Percentiles rank a stretch among this genome's conserved stretches.
These are phyloP conservation scores for Odontesthes bonariensis DNA, from an alignment of 2,113 vertebrate genomes.

Conservation along the genomic window DNA sequence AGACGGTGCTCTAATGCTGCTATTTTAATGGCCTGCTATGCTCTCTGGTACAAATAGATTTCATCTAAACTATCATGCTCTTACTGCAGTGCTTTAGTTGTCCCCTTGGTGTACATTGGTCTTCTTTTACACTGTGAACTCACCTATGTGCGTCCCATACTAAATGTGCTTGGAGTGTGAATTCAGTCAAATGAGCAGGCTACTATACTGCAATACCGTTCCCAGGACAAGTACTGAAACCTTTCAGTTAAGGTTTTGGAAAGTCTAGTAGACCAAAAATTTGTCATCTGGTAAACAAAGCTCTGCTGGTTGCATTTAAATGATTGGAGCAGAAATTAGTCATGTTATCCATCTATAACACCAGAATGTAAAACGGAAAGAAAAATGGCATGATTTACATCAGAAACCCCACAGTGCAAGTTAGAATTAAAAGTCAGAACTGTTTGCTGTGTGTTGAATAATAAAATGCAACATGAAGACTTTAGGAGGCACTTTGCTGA, in stretches of 20 bases:
- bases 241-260: slow-evolving; percentile 19
- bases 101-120: background rate
- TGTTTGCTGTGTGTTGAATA: no score
- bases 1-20: slow-evolving; percentile 36
- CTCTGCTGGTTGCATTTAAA: slow-evolving; percentile 5
- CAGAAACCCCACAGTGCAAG: background rate
- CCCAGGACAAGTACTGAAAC: background rate
- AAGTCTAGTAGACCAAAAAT: slow-evolving; percentile 16
- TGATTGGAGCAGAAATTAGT: slow-evolving; percentile 12
- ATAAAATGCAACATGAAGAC: no score
- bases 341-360: background rate
- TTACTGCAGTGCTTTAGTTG: background rate
- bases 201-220: background rate
- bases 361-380: background rate
- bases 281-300: slow-evolving; percentile 10
- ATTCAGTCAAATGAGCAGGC: background rate
- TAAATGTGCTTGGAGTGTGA: background rate
- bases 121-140: background rate
- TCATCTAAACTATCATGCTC: background rate
- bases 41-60: background rate
- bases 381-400: background rate
- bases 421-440: no score
- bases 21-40: slow-evolving; percentile 19
- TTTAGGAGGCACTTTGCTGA: no score
- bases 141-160: background rate